Conservation (phyloP, 2,888 invertebrate genomes). For the Morinoia aosen region DNA sequence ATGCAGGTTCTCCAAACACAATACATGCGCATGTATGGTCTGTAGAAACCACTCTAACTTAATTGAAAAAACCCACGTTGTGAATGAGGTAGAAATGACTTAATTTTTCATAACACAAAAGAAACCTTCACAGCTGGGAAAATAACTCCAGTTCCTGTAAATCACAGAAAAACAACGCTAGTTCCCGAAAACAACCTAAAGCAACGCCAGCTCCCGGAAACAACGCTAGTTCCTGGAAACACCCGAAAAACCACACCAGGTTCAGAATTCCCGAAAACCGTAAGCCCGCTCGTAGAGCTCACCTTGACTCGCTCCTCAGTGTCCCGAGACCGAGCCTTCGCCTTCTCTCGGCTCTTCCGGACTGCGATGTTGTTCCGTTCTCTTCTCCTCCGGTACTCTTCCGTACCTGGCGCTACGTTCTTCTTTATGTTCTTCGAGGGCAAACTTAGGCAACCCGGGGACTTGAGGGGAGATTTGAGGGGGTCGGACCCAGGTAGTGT, state of each 20-base stretch:
- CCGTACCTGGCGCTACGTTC: conserved; percentile 74
- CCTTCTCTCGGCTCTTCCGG: conserved; percentile 95
- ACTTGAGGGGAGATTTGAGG: conserved; percentile 75
- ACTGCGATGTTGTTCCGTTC: conserved; percentile 98
- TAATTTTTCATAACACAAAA: no score
- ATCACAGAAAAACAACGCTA: no score
- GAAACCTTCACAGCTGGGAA: no score
- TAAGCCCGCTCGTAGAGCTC: conserved; percentile 30
- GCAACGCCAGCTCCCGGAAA: not conserved
- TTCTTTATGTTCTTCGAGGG: conserved; percentile 70
- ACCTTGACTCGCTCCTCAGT: conserved; percentile 83
- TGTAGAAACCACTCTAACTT: no score
- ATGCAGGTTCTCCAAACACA: no score
- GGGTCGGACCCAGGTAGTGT: conserved; percentile 72
- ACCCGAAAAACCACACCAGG: not conserved
- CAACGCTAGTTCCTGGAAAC: not conserved
- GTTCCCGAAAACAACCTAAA: no score
- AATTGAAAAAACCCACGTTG: no score
- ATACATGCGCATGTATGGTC: no score
- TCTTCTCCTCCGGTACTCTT: conserved; percentile 91
- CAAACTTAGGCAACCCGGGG: conserved; percentile 74
- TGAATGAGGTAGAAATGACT: no score
- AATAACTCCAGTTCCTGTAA: no score
- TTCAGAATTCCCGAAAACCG: not conserved
- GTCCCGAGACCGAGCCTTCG: conserved; percentile 91